phyloP scores from a whole-genome alignment of 2,888 invertebrate genomes.

The Dryobotodes eremita region DNA sequence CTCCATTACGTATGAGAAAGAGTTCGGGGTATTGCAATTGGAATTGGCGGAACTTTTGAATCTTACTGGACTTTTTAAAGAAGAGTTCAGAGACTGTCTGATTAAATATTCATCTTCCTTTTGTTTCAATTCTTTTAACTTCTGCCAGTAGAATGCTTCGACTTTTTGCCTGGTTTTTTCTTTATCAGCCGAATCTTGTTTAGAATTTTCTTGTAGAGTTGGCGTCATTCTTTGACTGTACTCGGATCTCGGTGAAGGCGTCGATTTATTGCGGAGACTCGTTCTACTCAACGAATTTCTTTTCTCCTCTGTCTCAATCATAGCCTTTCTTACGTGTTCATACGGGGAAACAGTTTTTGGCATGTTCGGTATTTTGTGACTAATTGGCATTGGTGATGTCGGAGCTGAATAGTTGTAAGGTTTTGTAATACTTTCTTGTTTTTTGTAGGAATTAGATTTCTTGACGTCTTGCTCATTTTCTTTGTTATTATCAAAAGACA shows the following conservation, averaged over 20 bases:
- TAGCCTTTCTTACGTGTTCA: slow-evolving; percentile 83
- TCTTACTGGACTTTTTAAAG: slow-evolving; percentile 68
- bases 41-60: slow-evolving; percentile 70
- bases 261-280: slow-evolving; percentile 72
- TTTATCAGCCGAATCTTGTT: slow-evolving; percentile 80
- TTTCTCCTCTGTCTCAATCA: slow-evolving; percentile 85
- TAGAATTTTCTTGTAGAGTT: slow-evolving; percentile 58
- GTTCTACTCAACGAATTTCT: slow-evolving; percentile 80
- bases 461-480: slow-evolving; percentile 46
- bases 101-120: slow-evolving; percentile 91
- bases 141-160: slow-evolving; percentile 93
- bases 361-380: slow-evolving; percentile 84
- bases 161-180: slow-evolving; percentile 91
- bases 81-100: slow-evolving; percentile 74
- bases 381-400: slow-evolving; percentile 83
- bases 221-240: slow-evolving; percentile 65
- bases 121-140: slow-evolving; percentile 91
- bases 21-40: slow-evolving; percentile 77
- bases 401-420: slow-evolving; percentile 88
- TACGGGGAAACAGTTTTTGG: slow-evolving; percentile 87
- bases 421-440: slow-evolving; percentile 69
- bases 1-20: slow-evolving; percentile 74
- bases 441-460: slow-evolving; percentile 39
- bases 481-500: slow-evolving; percentile 81
- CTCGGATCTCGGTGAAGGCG: slow-evolving; percentile 73